A percentile compares a stretch with the other conserved stretches of the same genome.
These are phyloP conservation scores for Rhizoglyphus robini DNA, from an alignment of 1,140 invertebrate species.

Conservation along the genomic window DNA sequence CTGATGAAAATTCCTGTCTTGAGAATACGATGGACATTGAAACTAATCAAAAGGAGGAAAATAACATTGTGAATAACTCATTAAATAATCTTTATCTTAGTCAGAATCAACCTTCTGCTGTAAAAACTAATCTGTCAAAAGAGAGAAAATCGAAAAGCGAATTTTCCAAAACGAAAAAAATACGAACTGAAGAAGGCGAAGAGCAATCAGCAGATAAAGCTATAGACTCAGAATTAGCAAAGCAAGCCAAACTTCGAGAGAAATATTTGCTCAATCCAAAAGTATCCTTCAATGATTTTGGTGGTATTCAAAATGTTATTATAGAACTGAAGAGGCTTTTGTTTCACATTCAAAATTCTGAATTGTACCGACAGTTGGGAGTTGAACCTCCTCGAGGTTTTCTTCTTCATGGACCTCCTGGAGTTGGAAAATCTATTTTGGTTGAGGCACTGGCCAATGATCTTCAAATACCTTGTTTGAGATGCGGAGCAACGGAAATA, in stretches of 20 bases:
- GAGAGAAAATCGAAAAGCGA: neutral
- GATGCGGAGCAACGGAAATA: slow-evolving; percentile 75
- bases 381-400: slow-evolving; percentile 54
- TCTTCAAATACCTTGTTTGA: slow-evolving; percentile 55
- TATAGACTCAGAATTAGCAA: slow-evolving; percentile 29
- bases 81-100: neutral
- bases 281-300: slow-evolving; percentile 56
- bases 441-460: slow-evolving; percentile 78
- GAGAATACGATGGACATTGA: neutral
- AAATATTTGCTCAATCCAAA: slow-evolving; percentile 30
- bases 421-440: slow-evolving; percentile 80
- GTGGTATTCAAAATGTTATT: slow-evolving; percentile 47
- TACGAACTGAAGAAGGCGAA: neutral
- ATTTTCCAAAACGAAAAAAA: neutral
- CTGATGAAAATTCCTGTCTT: neutral
- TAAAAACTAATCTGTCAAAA: neutral
- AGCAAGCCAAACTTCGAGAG: slow-evolving; percentile 27
- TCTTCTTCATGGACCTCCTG: slow-evolving; percentile 76
- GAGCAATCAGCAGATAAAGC: neutral
- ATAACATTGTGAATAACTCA: neutral
- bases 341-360: slow-evolving; percentile 66
- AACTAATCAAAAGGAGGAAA: neutral
- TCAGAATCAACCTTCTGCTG: neutral
- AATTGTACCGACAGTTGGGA: slow-evolving; percentile 56
- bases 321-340: slow-evolving; percentile 62